A percentile compares a stretch with the other conserved stretches of the same genome.
Conservation (phyloP, 23 tunicate genomes). For the Corella eumyota region DNA sequence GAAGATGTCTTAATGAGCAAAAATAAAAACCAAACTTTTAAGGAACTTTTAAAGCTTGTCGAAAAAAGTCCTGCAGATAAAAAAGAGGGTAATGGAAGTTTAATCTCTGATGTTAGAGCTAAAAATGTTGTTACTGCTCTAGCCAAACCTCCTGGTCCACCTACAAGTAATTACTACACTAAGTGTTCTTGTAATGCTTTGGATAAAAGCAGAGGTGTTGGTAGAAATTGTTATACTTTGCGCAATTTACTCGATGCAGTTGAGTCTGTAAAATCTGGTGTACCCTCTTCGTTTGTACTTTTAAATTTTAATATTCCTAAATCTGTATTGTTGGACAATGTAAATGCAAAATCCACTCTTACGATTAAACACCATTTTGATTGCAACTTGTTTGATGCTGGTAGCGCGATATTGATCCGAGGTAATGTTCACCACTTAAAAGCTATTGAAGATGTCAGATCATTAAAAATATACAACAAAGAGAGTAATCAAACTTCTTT, state of each 20-base stretch:
- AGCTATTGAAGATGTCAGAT: conserved; percentile 3
- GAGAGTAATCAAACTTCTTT: not conserved
- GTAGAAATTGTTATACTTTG: conserved; percentile 3
- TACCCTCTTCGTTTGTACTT: conserved; percentile 5
- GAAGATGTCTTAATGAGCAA: no score
- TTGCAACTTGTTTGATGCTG: conserved; percentile 19
- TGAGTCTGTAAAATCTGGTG: conserved; percentile 10
- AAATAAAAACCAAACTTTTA: not conserved
- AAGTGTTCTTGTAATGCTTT: conserved; percentile 19
- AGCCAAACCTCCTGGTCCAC: not conserved
- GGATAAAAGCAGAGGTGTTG: conserved; percentile 8
- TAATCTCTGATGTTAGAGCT: not conserved
- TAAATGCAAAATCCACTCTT: not conserved
- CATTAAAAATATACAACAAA: not conserved
- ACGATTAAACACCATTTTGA: conserved; percentile 21
- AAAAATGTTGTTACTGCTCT: conserved; percentile 11
- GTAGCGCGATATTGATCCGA: conserved; percentile 5
- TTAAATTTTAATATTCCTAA: conserved; percentile 15
- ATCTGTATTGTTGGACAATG: conserved; percentile 8
- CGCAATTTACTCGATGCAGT: conserved; percentile 12
- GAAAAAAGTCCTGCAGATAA: not conserved
- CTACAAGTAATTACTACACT: not conserved
- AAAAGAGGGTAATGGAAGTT: not conserved
- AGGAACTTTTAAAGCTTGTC: not conserved
- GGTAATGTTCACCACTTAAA: conserved; percentile 13